These are phyloP conservation scores for Ondatra zibethicus DNA, from an alignment of 2,113 vertebrate genomes.

Conservation along the genomic window DNA sequence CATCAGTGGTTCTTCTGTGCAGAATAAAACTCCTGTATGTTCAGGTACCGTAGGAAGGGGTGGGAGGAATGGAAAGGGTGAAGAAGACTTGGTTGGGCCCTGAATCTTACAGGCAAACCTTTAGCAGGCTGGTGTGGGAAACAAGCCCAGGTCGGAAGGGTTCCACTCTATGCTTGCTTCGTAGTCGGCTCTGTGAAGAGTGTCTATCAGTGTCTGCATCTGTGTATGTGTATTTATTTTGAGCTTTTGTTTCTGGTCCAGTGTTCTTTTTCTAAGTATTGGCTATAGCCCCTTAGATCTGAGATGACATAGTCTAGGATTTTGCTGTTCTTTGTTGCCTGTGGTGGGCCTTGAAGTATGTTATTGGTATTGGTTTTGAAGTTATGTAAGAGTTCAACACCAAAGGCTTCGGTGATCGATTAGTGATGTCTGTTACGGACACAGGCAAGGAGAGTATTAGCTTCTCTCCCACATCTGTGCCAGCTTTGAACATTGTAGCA, in stretches of 20 bases:
- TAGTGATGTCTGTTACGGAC: not conserved
- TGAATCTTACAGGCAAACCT: not conserved
- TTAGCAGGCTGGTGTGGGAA: not conserved
- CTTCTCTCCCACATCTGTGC: not conserved
- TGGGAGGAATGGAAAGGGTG: constrained; percentile 47
- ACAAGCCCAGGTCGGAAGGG: not conserved
- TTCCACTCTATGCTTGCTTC: not conserved
- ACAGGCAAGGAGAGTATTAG: not conserved
- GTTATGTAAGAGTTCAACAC: not conserved
- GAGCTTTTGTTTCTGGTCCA: constrained; percentile 23
- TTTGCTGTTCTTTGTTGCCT: not conserved
- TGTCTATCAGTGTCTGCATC: not conserved
- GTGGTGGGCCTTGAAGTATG: not conserved
- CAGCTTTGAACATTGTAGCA: not conserved
- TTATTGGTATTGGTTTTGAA: not conserved
- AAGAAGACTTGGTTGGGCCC: constrained; percentile 1
- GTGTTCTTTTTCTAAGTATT: not conserved
- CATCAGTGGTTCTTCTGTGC: constrained; percentile 98
- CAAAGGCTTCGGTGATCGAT: not conserved
- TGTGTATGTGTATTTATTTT: not conserved
- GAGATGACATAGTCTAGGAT: not conserved
- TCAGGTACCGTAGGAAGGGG: constrained; percentile 93
- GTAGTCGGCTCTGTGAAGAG: not conserved
- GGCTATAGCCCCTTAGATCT: not conserved
- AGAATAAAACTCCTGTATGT: constrained; percentile 99